phyloP scores from a whole-genome alignment of 2,797 vertebrate species.

The Argyrosomus regius region DNA sequence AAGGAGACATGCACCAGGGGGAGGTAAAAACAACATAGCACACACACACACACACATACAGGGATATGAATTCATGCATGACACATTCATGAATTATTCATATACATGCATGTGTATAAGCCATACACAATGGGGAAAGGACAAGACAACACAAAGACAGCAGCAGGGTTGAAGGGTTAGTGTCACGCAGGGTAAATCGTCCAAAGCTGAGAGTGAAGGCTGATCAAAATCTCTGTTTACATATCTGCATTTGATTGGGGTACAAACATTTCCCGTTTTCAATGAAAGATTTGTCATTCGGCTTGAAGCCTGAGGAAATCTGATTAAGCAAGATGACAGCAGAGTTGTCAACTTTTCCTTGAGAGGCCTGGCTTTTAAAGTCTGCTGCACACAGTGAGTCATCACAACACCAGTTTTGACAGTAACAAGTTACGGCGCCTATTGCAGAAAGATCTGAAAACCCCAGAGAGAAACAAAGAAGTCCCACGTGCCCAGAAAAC shows the following conservation, averaged over 20 bases:
- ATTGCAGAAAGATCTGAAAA: conserved; percentile 82
- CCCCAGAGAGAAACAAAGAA: conserved; percentile 69
- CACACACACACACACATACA: conserved; percentile 33
- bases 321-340: conserved; percentile 12
- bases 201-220: conserved; percentile 17
- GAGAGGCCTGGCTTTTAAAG: conserved; percentile 8
- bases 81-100: conserved; percentile 56
- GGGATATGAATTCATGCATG: conserved; percentile 53
- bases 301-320: conserved; percentile 40
- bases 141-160: conserved; percentile 58
- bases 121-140: conserved; percentile 21
- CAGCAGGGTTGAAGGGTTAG: conserved; percentile 58
- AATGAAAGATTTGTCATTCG: not conserved
- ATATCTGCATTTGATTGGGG: conserved; percentile 19
- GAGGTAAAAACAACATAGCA: conserved; percentile 22
- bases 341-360: conserved; percentile 15
- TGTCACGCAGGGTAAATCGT: conserved; percentile 38
- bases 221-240: conserved; percentile 36
- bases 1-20: conserved; percentile 47
- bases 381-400: not conserved
- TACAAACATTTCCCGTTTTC: conserved; percentile 12
- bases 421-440: conserved; percentile 1
- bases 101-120: conserved; percentile 36
- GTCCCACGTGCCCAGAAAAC: conserved; percentile 44
- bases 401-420: conserved; percentile 8